phyloP scores from a whole-genome alignment of 2,888 invertebrate species.

The Lasioglossum morio region DNA sequence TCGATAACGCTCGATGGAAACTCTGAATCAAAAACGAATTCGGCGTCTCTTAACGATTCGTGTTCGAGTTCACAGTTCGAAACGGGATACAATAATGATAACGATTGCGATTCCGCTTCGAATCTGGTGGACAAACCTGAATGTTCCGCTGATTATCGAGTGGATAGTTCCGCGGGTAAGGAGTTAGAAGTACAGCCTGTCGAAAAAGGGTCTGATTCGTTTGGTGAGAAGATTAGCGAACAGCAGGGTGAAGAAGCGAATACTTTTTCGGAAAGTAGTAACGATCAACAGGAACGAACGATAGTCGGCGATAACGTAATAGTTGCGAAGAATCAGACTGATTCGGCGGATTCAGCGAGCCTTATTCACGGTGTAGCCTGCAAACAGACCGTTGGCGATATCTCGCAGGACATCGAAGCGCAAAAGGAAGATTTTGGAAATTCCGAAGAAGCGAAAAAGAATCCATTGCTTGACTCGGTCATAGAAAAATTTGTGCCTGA shows the following conservation, averaged over 20 bases:
- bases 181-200: not conserved
- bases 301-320: slow-evolving; percentile 53
- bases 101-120: slow-evolving; percentile 22
- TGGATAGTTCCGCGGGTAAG: slow-evolving; percentile 39
- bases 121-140: slow-evolving; percentile 19
- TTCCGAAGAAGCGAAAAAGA: slow-evolving; percentile 49
- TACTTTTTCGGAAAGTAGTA: slow-evolving; percentile 54
- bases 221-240: slow-evolving; percentile 48
- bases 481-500: slow-evolving; percentile 50
- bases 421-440: slow-evolving; percentile 58
- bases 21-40: slow-evolving; percentile 18
- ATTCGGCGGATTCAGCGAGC: slow-evolving; percentile 51
- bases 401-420: slow-evolving; percentile 41
- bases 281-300: slow-evolving; percentile 51
- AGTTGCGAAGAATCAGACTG: slow-evolving; percentile 29
- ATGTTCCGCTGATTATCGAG: slow-evolving; percentile 34
- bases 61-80: slow-evolving; percentile 42
- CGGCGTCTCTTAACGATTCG: slow-evolving; percentile 22
- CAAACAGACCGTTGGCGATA: slow-evolving; percentile 36
- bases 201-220: slow-evolving; percentile 32
- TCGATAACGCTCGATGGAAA: slow-evolving; percentile 9
- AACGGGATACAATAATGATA: slow-evolving; percentile 31
- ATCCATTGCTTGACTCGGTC: slow-evolving; percentile 36
- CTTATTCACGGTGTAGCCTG: slow-evolving; percentile 49
- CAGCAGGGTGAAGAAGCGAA: slow-evolving; percentile 56